Percentiles rank a stretch among this genome's conserved stretches.
Conservation (phyloP, 2,888 invertebrate species). For the Cantharis lateralis region DNA sequence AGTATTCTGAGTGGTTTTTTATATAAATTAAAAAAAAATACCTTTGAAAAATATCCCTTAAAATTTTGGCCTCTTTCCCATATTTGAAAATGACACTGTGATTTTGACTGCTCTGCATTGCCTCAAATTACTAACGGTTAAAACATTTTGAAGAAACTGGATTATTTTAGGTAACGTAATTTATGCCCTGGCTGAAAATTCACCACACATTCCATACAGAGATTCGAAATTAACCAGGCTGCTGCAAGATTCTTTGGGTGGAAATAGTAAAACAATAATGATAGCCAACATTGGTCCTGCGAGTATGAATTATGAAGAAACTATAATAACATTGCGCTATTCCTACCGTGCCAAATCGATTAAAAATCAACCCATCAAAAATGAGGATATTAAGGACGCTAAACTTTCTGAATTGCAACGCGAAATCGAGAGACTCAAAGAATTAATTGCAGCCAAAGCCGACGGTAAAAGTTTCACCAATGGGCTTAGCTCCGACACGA, state of each 20-base stretch:
- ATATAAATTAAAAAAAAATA: not conserved
- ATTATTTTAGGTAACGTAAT: constrained; percentile 76
- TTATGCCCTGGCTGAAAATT: constrained; percentile 93
- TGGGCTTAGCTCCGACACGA: constrained; percentile 34
- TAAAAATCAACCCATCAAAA: constrained; percentile 97
- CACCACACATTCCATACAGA: constrained; percentile 94
- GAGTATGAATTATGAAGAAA: constrained; percentile 97
- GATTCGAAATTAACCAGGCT: constrained; percentile 96
- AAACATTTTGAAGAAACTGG: too few relatives aligned
- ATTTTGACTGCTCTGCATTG: too few relatives aligned
- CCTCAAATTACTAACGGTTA: too few relatives aligned
- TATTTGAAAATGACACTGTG: too few relatives aligned
- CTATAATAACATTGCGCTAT: constrained; percentile 93
- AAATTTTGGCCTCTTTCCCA: too few relatives aligned
- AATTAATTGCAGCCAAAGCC: constrained; percentile 49
- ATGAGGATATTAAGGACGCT: constrained; percentile 99
- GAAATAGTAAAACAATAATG: constrained; percentile 99
- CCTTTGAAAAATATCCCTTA: too few relatives aligned
- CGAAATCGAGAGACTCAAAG: constrained; percentile 75
- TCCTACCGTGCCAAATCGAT: constrained; percentile 98
- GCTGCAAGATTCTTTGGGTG: constrained; percentile 96
- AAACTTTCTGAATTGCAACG: constrained; percentile 91
- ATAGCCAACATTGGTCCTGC: constrained; percentile 99
- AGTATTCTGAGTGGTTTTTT: not conserved
- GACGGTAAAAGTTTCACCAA: constrained; percentile 41